Evolutionary conservation across 2,797 vertebrate genomes (phyloP).

Genomic region (Lagocephalus sceleratus): DNA sequence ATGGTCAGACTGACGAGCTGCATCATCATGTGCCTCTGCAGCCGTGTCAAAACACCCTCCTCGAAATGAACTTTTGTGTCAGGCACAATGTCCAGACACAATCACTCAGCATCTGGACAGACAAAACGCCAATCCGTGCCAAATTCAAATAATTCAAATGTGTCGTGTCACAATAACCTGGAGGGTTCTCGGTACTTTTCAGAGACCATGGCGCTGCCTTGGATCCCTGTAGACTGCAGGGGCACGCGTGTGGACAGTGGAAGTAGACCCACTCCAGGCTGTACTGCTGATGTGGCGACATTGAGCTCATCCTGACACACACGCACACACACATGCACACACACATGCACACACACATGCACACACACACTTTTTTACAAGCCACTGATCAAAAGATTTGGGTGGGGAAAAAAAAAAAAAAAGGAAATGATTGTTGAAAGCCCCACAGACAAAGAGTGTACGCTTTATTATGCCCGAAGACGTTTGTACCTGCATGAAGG

Average conservation of each 20-base stretch:
- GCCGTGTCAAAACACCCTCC: conserved; percentile 3
- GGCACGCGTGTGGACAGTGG: no score
- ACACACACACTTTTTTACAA: neutral
- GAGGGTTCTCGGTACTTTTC: conserved; percentile 13
- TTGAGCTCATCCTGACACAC: neutral
- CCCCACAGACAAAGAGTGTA: no score
- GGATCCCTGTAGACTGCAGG: no score
- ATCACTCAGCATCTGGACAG: conserved; percentile 30
- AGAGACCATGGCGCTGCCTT: no score
- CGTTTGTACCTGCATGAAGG: neutral
- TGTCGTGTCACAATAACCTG: conserved; percentile 42
- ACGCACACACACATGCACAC: neutral
- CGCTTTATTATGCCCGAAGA: no score
- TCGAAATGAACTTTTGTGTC: conserved; percentile 17
- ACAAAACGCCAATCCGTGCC: conserved; percentile 21
- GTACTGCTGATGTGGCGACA: conserved; percentile 12
- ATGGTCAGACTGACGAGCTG: neutral
- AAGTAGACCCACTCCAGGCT: conserved; percentile 1
- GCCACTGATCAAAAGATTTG: neutral
- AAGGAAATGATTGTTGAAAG: no score
- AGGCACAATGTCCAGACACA: neutral
- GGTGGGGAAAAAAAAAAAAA: no score
- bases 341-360: no score
- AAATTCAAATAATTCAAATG: no score
- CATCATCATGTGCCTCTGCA: neutral